Conservation (phyloP, 2,113 vertebrate species). For the Hyperoodon ampullatus region DNA sequence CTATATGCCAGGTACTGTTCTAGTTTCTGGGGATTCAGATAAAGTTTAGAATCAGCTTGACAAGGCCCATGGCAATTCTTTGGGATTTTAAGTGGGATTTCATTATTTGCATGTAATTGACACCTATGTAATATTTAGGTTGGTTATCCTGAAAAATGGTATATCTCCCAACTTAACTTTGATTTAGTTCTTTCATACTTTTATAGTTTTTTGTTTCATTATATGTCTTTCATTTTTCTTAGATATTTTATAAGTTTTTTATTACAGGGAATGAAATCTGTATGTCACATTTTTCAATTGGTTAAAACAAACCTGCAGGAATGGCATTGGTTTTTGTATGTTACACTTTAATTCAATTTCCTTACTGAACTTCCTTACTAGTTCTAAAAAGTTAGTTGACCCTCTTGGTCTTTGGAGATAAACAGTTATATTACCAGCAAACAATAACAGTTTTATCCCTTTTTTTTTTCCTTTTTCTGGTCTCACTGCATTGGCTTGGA, state of each 20-base stretch:
- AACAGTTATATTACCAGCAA: neutral
- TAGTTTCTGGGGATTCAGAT: neutral
- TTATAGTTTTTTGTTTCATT: neutral
- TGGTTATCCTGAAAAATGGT: neutral
- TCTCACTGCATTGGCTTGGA: neutral
- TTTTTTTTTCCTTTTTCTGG: neutral
- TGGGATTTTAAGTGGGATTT: neutral
- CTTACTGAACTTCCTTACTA: neutral
- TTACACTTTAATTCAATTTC: neutral
- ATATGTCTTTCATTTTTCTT: neutral
- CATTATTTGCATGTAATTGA: neutral
- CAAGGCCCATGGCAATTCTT: neutral
- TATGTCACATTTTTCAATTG: neutral
- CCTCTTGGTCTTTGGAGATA: slow-evolving; percentile 16
- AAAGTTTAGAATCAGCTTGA: neutral
- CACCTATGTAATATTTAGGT: neutral
- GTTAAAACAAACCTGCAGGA: neutral
- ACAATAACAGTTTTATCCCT: neutral
- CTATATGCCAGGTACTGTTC: neutral
- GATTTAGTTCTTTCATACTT: neutral
- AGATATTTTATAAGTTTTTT: neutral
- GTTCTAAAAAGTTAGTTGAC: neutral
- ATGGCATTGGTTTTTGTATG: neutral
- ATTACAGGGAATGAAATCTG: neutral
- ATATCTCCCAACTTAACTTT: neutral